These are phyloP conservation scores for Drosophila villosipedis DNA, from an alignment of 2,888 invertebrate species.

Conservation along the genomic window DNA sequence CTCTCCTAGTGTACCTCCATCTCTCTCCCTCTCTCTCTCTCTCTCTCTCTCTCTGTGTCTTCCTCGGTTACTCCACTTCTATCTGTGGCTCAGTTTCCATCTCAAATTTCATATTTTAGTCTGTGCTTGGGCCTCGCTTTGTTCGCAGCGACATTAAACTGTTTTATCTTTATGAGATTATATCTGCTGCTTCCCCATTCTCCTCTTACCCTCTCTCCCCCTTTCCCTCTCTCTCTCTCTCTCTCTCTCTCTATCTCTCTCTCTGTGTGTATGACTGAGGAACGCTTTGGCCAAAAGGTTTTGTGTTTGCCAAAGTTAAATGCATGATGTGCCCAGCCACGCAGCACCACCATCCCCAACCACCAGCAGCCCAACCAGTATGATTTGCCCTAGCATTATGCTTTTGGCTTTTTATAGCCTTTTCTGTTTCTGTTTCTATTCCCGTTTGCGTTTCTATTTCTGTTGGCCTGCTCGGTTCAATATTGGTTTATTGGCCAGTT, in stretches of 20 bases:
- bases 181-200: conserved; percentile 52
- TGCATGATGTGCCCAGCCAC: conserved; percentile 48
- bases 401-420: neutral
- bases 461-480: conserved; percentile 33
- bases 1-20: neutral
- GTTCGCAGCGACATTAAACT: conserved; percentile 72
- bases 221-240: neutral
- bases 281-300: conserved; percentile 77
- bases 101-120: conserved; percentile 27
- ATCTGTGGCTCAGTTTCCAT: conserved; percentile 17
- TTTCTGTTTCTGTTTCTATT: conserved; percentile 8
- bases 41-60: neutral
- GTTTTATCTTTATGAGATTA: conserved; percentile 81
- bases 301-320: conserved; percentile 78
- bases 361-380: neutral
- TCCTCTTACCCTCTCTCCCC: neutral
- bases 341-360: conserved; percentile 15
- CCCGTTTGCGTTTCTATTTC: neutral
- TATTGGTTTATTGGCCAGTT: conserved; percentile 64
- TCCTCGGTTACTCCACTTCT: neutral
- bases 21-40: neutral
- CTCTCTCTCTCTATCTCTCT: neutral
- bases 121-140: conserved; percentile 43
- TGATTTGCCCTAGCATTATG: neutral
- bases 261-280: conserved; percentile 34